Percentiles rank a stretch among this genome's conserved stretches.
These are phyloP conservation scores for Cepphus grylle DNA, from an alignment of 2,113 vertebrate species.

Conservation along the genomic window DNA sequence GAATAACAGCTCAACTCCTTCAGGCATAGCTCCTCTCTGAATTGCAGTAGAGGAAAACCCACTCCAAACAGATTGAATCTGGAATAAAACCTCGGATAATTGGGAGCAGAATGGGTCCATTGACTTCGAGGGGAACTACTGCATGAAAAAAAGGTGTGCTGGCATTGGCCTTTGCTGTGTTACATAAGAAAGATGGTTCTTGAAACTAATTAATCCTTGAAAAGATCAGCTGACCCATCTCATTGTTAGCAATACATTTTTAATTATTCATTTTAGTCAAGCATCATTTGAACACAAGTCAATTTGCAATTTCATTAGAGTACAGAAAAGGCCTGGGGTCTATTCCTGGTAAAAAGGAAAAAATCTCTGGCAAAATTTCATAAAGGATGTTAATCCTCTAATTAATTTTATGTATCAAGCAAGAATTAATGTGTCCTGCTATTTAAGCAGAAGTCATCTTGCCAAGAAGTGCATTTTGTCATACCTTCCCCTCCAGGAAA, in stretches of 20 bases:
- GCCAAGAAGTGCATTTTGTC: constrained; percentile 78
- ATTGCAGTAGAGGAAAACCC: not conserved
- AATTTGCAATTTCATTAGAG: constrained; percentile 82
- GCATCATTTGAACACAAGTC: constrained; percentile 81
- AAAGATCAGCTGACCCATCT: constrained; percentile 74
- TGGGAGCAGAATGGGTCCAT: not conserved
- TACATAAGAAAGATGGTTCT: constrained; percentile 64
- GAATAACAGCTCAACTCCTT: not conserved
- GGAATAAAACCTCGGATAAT: constrained; percentile 7
- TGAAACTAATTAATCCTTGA: constrained; percentile 75
- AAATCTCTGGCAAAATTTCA: constrained; percentile 73
- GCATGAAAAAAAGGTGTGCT: constrained; percentile 14
- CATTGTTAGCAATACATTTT: constrained; percentile 78
- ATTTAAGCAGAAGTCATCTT: constrained; percentile 71
- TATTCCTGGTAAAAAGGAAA: constrained; percentile 64
- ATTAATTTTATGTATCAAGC: constrained; percentile 80
- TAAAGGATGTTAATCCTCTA: constrained; percentile 75
- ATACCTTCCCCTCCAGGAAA: constrained; percentile 86
- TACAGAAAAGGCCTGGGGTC: constrained; percentile 76
- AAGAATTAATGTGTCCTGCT: constrained; percentile 74
- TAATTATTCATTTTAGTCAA: constrained; percentile 82
- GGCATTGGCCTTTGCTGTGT: constrained; percentile 16
- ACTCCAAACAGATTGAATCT: not conserved
- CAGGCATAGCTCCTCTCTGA: not conserved
- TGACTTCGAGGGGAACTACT: constrained; percentile 3